phyloP scores from a whole-genome alignment of 2,888 invertebrate species.

The Chromoteleia sp. region DNA sequence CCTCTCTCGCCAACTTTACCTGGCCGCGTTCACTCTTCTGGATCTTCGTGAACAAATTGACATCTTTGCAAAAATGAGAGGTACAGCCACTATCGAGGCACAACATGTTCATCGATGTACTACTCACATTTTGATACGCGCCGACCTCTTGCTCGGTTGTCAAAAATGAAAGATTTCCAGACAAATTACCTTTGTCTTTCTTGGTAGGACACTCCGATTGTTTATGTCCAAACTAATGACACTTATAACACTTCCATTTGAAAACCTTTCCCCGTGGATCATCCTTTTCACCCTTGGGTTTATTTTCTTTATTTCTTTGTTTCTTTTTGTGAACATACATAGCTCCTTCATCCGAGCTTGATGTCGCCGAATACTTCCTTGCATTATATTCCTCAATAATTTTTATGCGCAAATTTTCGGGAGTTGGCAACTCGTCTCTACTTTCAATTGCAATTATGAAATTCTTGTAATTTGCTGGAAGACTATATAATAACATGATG shows the following conservation, averaged over 20 bases:
- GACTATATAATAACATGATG: not conserved
- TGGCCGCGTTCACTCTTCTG: not conserved
- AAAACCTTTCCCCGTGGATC: not conserved
- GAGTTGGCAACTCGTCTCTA: not conserved
- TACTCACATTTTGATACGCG: not conserved
- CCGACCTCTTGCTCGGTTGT: not conserved
- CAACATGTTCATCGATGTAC: not conserved
- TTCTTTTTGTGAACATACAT: slow-evolving; percentile 1
- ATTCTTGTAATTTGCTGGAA: not conserved
- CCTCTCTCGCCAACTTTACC: not conserved
- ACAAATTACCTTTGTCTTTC: not conserved
- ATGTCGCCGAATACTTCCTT: not conserved
- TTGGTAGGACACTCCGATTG: not conserved
- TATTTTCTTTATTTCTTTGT: not conserved
- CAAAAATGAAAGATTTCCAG: not conserved
- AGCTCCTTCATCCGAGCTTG: not conserved
- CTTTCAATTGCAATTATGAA: not conserved
- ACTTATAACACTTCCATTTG: not conserved
- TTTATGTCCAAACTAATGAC: not conserved
- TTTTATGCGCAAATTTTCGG: not conserved
- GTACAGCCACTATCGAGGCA: slow-evolving; percentile 25
- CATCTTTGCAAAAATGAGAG: not conserved
- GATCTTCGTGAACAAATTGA: not conserved
- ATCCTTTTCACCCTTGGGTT: not conserved
- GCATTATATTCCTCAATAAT: not conserved